These are phyloP conservation scores for Benthosema pterotum DNA, from an alignment of 2,797 vertebrate species.

Conservation along the genomic window DNA sequence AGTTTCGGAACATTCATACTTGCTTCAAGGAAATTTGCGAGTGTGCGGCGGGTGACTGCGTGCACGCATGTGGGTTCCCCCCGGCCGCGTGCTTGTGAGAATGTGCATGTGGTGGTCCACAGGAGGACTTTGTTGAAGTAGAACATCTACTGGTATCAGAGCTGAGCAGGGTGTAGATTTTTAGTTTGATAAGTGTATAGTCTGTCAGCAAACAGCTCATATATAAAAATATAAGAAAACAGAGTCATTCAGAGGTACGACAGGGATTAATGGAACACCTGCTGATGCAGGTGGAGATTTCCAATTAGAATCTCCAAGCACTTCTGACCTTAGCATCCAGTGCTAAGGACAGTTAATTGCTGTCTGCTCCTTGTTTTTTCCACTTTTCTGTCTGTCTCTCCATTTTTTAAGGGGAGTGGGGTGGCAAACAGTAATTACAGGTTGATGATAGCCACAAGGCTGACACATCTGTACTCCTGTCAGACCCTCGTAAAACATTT, in stretches of 20 bases:
- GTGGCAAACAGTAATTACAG: too few species aligned
- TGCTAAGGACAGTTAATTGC: too few species aligned
- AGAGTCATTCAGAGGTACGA: not conserved
- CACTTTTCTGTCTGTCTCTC: too few species aligned
- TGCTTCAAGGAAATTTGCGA: not conserved
- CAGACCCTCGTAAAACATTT: too few species aligned
- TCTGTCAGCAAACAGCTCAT: conserved; percentile 11
- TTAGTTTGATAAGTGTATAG: not conserved
- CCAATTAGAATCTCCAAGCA: too few species aligned
- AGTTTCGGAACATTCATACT: too few species aligned
- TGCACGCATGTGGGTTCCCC: not conserved
- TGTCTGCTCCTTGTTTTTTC: too few species aligned
- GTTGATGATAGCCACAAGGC: not conserved
- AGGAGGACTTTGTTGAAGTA: not conserved
- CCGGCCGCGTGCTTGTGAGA: not conserved
- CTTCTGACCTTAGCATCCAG: too few species aligned
- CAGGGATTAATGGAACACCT: conserved; percentile 16
- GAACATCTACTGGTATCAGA: not conserved
- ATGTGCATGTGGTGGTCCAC: not conserved
- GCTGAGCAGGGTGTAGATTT: not conserved
- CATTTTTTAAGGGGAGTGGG: too few species aligned
- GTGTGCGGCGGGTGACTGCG: not conserved
- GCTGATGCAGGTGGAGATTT: conserved; percentile 17
- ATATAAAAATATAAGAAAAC: not conserved
- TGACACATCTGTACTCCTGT: too few species aligned